phyloP scores from a whole-genome alignment of 2,113 vertebrate species.

The Notarius quadriscutis region DNA sequence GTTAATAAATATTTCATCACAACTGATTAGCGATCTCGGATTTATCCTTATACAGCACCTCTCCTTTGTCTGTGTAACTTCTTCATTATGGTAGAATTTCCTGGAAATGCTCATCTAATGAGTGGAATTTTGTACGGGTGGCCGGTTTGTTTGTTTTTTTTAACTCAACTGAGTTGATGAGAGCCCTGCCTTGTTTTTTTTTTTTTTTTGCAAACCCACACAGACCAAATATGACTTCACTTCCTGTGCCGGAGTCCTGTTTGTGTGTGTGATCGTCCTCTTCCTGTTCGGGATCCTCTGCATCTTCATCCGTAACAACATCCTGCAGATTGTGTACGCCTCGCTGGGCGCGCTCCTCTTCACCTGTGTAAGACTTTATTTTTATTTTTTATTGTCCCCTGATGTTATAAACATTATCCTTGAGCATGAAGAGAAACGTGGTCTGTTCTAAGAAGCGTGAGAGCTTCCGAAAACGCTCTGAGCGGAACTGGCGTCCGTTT shows the following conservation, averaged over 20 bases:
- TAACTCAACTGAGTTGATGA: not conserved
- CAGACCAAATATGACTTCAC: constrained; percentile 97
- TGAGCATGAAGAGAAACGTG: not conserved
- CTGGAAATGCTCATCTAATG: not conserved
- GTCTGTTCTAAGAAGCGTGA: not conserved
- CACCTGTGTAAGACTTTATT: constrained; percentile 83
- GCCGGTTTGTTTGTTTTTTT: too few relatives aligned
- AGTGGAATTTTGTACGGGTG: not conserved
- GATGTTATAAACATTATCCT: not conserved
- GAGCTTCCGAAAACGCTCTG: not conserved
- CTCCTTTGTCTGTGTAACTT: not conserved
- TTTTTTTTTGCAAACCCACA: not conserved
- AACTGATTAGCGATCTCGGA: not conserved
- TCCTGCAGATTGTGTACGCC: constrained; percentile 89
- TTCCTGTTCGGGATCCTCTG: constrained; percentile 87
- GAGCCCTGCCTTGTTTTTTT: not conserved
- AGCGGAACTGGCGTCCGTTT: too few relatives aligned
- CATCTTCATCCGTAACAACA: constrained; percentile 89
- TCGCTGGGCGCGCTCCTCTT: constrained; percentile 90
- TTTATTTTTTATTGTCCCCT: too few relatives aligned
- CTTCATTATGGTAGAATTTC: not conserved
- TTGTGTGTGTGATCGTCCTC: constrained; percentile 89
- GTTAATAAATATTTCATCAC: not conserved
- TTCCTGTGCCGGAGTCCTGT: constrained; percentile 87
- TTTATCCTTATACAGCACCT: not conserved